Evolutionary conservation across 1,140 invertebrate genomes (phyloP), one percentile per base, ranked within the genome.

Genomic region (Drosophila kepulauana): DNA sequence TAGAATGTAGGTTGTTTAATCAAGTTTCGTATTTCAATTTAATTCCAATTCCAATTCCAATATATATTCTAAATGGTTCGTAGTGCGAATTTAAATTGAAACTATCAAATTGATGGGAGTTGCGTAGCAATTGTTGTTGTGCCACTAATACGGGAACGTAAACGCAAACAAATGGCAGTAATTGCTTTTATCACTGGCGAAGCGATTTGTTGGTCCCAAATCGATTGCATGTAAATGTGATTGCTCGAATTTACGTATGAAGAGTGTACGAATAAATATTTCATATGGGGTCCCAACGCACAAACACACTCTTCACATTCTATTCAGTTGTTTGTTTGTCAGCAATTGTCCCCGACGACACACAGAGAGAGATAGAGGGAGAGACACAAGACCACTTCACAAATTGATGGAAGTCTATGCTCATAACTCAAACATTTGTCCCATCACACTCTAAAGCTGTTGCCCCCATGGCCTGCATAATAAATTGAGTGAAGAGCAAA

Each of bases 321-420:
- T 28, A 41, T n/a, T 25, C 35, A 38, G 16, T 41, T 62, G 48
- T 73, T 67, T 73, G 70, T 33, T 33, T 72, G 63, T 58, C 52
- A 43, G 52, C 45, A 65, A 65, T 72, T 73, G 56, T 38, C 46
- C 70, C 70, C 65, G 49, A n/a, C 16, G 70, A 66, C 48, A 3
- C 35, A 38, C 3, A 25, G 0, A 25, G 20, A 25, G 20, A 25
- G 3, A 25, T 4, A 25, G 20, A 25, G 20, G 20, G 38, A 46
- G 54, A 41, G 38, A 28, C 15, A 28, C 15, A 67, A 61, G 56
- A 51, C 16, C 46, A 52, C 59, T 61, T 73, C 15, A 45, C 63
- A 58, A 51, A 73, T 67, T 33, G 62, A 57, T 65, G 16, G 15
- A 49, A 48, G 52, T 28, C 69, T 51, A 7, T 51, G 33, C 3